Percentiles rank a stretch among this genome's conserved stretches.
These are phyloP conservation scores for Anolis apletophallus DNA, from an alignment of 2,797 vertebrate genomes.

Conservation along the genomic window DNA sequence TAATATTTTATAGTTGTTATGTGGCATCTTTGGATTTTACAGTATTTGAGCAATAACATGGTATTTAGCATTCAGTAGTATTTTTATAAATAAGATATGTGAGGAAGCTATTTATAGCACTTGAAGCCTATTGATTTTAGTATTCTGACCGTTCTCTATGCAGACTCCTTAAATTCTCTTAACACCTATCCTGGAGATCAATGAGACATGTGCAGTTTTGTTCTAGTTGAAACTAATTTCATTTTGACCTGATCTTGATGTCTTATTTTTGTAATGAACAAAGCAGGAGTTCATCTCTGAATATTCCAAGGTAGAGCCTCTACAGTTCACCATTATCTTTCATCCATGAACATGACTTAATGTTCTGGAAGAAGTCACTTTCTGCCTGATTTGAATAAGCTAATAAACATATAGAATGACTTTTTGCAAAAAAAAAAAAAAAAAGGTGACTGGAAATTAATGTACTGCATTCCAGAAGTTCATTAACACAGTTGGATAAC, in stretches of 20 bases:
- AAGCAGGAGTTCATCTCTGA: neutral
- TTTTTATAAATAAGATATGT: neutral
- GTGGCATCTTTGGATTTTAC: neutral
- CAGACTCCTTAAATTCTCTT: neutral
- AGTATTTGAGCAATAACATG: neutral
- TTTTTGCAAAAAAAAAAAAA: neutral
- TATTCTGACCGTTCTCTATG: neutral
- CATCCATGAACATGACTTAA: neutral
- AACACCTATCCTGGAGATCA: neutral
- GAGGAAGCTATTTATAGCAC: neutral
- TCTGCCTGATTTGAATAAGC: conserved; percentile 7
- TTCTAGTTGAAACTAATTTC: neutral
- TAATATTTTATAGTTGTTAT: neutral
- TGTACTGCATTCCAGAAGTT: neutral
- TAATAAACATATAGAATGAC: neutral
- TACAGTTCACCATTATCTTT: neutral
- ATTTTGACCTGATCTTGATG: neutral
- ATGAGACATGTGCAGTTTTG: neutral
- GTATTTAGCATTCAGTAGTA: neutral
- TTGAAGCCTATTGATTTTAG: neutral
- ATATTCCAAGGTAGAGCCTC: neutral
- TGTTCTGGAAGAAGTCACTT: neutral
- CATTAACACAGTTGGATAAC: neutral
- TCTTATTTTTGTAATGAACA: neutral
- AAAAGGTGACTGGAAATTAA: neutral